Conservation (phyloP, 2,888 invertebrate genomes). For the Phengaris alcon region DNA sequence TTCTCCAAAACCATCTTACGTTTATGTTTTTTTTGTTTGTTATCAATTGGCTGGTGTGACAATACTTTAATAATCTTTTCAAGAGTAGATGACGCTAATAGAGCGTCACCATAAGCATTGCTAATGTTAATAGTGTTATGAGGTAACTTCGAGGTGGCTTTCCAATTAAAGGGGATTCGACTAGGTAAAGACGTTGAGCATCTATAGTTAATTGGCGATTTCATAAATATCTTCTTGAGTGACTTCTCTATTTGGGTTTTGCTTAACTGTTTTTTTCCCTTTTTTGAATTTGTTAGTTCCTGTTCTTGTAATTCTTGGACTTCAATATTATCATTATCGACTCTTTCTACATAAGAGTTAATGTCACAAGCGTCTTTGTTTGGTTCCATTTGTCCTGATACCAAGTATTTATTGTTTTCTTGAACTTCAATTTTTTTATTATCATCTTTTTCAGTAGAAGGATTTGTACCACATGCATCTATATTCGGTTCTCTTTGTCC, state of each 20-base stretch:
- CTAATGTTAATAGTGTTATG: background rate
- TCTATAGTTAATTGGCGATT: background rate
- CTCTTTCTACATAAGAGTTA: background rate
- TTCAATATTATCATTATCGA: background rate
- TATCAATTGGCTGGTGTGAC: slow-evolving; percentile 31
- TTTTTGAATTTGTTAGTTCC: background rate
- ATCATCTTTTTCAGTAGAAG: background rate
- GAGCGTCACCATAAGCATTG: slow-evolving; percentile 37
- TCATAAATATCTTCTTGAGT: background rate
- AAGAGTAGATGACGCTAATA: slow-evolving; percentile 54
- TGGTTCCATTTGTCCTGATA: background rate
- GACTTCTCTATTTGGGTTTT: background rate
- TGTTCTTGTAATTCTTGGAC: background rate
- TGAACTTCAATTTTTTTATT: background rate
- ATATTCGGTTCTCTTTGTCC: background rate
- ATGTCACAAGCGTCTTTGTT: background rate
- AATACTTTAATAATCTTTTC: slow-evolving; percentile 59
- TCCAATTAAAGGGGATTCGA: slow-evolving; percentile 16
- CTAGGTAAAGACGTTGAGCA: background rate
- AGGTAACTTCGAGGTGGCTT: slow-evolving; percentile 23
- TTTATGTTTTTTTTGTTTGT: slow-evolving; percentile 9
- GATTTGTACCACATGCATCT: background rate
- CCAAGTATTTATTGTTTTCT: background rate
- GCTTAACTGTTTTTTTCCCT: background rate
- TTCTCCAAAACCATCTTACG: background rate